Conservation (phyloP, 2,113 vertebrate genomes). For the Saguinus imperator region DNA sequence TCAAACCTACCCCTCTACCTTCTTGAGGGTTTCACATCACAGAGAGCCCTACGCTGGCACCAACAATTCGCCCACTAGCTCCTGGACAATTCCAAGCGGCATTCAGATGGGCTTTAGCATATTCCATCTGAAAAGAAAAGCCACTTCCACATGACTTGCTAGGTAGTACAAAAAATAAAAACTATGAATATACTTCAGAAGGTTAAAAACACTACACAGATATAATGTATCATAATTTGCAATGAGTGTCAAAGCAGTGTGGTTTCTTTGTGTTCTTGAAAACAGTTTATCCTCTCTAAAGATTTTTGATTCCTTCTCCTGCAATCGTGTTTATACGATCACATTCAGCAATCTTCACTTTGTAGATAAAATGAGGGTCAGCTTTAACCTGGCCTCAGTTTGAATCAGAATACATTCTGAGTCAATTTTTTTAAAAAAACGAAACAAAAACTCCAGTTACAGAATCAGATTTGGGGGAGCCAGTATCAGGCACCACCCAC, state of each 20-base stretch:
- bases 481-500: background rate
- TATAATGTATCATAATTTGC: background rate
- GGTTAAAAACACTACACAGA: background rate
- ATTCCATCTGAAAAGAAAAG: background rate
- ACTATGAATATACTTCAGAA: background rate
- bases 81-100: background rate
- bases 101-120: background rate
- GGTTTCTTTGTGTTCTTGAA: background rate
- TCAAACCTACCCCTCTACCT: accelerated
- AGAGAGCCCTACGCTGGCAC: background rate
- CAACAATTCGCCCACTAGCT: background rate
- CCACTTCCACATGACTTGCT: background rate
- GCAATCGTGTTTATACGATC: background rate
- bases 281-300: background rate
- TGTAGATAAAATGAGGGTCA: background rate
- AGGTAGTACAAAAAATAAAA: background rate
- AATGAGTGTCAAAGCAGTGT: background rate
- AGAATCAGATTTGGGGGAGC: background rate
- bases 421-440: background rate
- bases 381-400: conserved; percentile 45
- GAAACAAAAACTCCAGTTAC: background rate
- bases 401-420: conserved; percentile 52
- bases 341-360: background rate
- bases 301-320: background rate
- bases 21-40: background rate